Evolutionary conservation across 2,888 invertebrate species (phyloP), one percentile per base, ranked within the genome.

Genomic region (Agelastica alni): DNA sequence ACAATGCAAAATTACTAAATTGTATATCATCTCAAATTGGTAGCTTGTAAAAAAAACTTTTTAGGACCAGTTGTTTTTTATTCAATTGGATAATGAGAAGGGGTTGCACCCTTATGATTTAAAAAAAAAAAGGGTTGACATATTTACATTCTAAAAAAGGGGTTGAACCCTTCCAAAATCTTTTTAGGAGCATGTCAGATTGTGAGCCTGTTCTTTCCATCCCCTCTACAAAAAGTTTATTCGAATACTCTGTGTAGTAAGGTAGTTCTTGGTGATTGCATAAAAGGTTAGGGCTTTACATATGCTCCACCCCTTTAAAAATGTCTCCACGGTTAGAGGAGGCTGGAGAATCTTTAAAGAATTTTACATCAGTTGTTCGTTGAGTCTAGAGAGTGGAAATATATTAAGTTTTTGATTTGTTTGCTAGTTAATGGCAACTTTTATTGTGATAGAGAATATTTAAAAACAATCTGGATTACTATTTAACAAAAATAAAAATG

Each of bases 221-320:
- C 61, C 61, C 61, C 64, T 60, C 62, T 60, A 60, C 56, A 45
- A 34, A 43, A 39, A 41, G 32, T 56, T 42, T 46, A 53, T 60
- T 53, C 58, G 54, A 58, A 59, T 55, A 56, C 58, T 43, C 51
- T 46, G 51, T 42, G 49, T 52, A 43, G 53, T 28, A 46, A 46
- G 49, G 30, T 42, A 20, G 44, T 42, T 48, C 56, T 56, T 53
- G 55, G 60, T 58, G 51, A 37, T 53, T 53, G n/a, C 51, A 51
- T 53, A 61, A 60, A 63, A 61, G 59, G 61, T 62, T 62, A 61
- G 63, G 62, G 67, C 66, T 70, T 70, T 70, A 65, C 65, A 69
- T 67, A 69, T 68, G 69, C 70, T 69, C 69, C 71, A 70, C 70
- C 71, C 70, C 68, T 71, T 70, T 69, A 47, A 56, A 58, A 39